Percentiles rank a stretch among this genome's conserved stretches.
These are phyloP conservation scores for Monochamus saltuarius DNA, from an alignment of 1,140 invertebrate species.

Conservation along the genomic window DNA sequence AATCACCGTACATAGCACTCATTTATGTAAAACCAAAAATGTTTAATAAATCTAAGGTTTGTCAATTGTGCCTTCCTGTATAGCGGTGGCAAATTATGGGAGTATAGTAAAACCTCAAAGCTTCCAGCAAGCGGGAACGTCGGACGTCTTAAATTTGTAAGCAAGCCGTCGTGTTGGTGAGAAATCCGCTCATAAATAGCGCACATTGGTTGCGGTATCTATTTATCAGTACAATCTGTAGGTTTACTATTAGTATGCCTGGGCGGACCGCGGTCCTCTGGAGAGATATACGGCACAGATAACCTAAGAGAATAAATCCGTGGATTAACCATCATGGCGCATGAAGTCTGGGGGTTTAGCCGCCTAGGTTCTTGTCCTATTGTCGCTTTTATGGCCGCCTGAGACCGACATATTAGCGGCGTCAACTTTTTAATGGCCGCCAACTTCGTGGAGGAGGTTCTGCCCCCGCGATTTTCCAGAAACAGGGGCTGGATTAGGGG, in stretches of 20 bases:
- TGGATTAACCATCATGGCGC: constrained; percentile 46
- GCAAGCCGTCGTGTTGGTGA: constrained; percentile 23
- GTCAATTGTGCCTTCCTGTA: too few species aligned
- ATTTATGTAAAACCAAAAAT: too few species aligned
- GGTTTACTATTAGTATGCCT: constrained; percentile 51
- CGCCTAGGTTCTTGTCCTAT: constrained; percentile 13
- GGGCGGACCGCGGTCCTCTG: constrained; percentile 46
- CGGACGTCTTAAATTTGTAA: constrained; percentile 21
- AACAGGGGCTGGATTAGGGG: too few species aligned
- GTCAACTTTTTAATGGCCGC: too few species aligned
- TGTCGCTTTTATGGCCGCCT: constrained; percentile 1
- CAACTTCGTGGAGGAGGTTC: too few species aligned
- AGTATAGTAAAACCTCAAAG: too few species aligned
- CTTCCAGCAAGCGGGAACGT: too few species aligned
- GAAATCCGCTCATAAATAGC: constrained; percentile 47
- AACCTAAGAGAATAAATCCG: constrained; percentile 51
- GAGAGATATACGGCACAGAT: constrained; percentile 51
- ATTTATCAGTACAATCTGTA: constrained; percentile 52
- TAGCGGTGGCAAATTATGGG: too few species aligned
- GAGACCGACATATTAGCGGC: too few species aligned
- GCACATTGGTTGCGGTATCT: constrained; percentile 48
- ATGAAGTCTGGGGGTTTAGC: constrained; percentile 38
- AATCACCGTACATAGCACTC: too few species aligned
- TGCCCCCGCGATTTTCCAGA: too few species aligned
- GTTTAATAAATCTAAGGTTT: too few species aligned